Conservation (phyloP, 2,113 vertebrate species). For the Carollia perspicillata region DNA sequence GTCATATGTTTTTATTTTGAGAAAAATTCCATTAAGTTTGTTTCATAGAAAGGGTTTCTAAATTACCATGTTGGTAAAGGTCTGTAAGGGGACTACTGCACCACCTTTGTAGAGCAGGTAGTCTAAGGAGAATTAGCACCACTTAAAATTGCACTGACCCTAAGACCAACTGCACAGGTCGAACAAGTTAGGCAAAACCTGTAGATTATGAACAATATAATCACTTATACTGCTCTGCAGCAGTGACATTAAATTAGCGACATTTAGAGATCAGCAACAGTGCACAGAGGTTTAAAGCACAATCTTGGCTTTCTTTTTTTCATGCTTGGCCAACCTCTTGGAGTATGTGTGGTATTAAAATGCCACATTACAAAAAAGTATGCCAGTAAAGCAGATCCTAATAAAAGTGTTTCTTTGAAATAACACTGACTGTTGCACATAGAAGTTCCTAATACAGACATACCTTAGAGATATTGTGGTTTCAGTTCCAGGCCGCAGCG, state of each 20-base stretch:
- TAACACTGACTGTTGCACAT: neutral
- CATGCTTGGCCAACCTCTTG: neutral
- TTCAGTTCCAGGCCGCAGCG: neutral
- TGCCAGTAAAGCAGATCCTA: neutral
- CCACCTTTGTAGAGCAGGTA: neutral
- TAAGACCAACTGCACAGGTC: neutral
- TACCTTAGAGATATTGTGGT: neutral
- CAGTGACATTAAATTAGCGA: neutral
- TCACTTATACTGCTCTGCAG: neutral
- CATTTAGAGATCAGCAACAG: neutral
- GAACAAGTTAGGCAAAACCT: neutral
- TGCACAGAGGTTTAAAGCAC: neutral
- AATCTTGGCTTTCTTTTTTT: neutral
- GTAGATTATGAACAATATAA: neutral
- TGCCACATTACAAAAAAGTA: neutral
- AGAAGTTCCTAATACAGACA: neutral
- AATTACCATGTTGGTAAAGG: neutral
- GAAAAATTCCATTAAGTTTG: neutral
- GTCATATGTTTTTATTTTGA: neutral
- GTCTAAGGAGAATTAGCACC: neutral
- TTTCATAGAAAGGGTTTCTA: neutral
- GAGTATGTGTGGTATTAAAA: neutral
- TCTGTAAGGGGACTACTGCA: neutral
- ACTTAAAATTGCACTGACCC: neutral
- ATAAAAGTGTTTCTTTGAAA: neutral